Conservation (phyloP, 1,140 invertebrate species). For the Drosophila tsacasi region DNA sequence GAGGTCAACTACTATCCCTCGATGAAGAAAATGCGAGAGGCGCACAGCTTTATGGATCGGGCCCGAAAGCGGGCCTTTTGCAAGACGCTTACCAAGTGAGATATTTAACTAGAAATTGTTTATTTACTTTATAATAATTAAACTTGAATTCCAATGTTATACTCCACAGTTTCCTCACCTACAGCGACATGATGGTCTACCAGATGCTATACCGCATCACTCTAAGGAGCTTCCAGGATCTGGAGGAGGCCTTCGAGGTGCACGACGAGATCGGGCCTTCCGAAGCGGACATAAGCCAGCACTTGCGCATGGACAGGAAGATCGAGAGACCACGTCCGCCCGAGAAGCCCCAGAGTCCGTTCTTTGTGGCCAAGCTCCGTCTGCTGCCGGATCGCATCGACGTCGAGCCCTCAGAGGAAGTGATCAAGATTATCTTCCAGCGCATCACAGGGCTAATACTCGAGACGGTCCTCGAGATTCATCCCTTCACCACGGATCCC, state of each 20-base stretch:
- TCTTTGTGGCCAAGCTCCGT: slow-evolving; percentile 74
- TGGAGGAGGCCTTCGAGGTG: slow-evolving; percentile 54
- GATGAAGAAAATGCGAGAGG: slow-evolving; percentile 86
- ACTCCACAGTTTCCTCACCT: slow-evolving; percentile 59
- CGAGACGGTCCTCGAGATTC: slow-evolving; percentile 79
- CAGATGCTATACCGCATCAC: slow-evolving; percentile 73
- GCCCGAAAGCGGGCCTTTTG: slow-evolving; percentile 92
- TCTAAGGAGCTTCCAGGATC: slow-evolving; percentile 61
- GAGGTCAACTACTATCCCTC: slow-evolving; percentile 86
- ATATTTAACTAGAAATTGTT: too few species aligned
- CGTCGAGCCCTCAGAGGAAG: slow-evolving; percentile 84
- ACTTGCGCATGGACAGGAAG: slow-evolving; percentile 44
- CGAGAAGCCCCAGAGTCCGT: slow-evolving; percentile 70
- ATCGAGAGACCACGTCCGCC: slow-evolving; percentile 62
- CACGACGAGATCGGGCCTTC: slow-evolving; percentile 66
- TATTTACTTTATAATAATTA: not conserved
- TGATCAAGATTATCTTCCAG: slow-evolving; percentile 78
- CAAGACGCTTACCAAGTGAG: slow-evolving; percentile 89
- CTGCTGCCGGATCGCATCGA: slow-evolving; percentile 80
- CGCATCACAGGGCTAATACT: slow-evolving; percentile 84
- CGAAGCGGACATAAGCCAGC: slow-evolving; percentile 43
- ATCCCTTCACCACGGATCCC: slow-evolving; percentile 69
- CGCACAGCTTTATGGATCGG: slow-evolving; percentile 93
- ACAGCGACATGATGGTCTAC: slow-evolving; percentile 71
- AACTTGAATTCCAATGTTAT: not conserved